phyloP scores from a whole-genome alignment of 2,113 vertebrate genomes.

The Eolophus roseicapilla region DNA sequence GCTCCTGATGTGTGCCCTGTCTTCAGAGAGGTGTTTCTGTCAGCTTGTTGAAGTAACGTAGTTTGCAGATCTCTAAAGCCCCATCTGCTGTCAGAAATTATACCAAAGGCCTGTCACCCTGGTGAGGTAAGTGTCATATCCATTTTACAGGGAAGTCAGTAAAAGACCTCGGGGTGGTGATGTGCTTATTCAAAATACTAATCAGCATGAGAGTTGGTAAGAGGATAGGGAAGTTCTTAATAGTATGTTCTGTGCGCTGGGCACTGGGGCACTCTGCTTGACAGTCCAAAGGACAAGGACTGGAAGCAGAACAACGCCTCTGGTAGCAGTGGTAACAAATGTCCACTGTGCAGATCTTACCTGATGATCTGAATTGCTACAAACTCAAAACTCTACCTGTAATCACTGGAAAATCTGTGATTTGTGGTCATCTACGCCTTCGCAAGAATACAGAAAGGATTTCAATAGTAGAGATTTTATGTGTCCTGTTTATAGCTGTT shows the following conservation, averaged over 20 bases:
- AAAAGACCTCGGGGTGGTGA: background rate
- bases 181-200: background rate
- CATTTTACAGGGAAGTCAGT: background rate
- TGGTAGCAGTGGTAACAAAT: background rate
- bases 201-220: background rate
- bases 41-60: background rate
- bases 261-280: background rate
- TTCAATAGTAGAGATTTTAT: accelerated
- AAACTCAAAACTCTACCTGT: background rate
- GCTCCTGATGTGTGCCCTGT: background rate
- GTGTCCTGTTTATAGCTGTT: background rate
- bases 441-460: background rate
- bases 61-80: background rate
- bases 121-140: background rate
- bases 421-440: background rate
- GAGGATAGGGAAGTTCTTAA: background rate
- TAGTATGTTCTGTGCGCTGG: background rate
- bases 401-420: background rate
- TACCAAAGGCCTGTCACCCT: background rate
- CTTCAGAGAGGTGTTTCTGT: background rate
- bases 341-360: background rate
- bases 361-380: background rate
- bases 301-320: background rate
- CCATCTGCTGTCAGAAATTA: background rate
- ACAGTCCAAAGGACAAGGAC: background rate